Base-by-base conservation (phyloP, 1,140 invertebrate species). In the Panagrolaimus sp. region DNA sequence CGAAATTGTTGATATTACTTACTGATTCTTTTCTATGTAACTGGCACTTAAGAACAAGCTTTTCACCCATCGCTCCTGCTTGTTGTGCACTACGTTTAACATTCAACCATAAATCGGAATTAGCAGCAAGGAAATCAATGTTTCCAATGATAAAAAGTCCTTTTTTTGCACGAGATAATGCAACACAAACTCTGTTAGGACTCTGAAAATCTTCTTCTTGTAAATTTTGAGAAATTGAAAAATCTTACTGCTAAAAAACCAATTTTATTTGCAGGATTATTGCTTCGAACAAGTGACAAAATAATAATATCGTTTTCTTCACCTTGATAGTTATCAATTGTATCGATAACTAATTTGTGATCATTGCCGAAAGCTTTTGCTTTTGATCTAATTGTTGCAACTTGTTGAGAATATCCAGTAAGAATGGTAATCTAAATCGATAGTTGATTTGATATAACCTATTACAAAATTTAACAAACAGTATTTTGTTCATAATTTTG, bases 241-340 rank as follows among this genome's bases (percentile, higher is more conserved):
- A 25, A 73, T 68, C 25, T 46, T 43, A 76, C 75, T 0, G 25
- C 87, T 5, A 92, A 82, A 84, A 92, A 93, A 3, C 91, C 91
- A 77, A 92, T 88, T 42, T 86, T 87, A n/a, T 85, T 85, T 7
- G 88, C 84, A 8, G 81, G 70, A 77, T 90, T 90, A 72, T 84
- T 84, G 80, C 89, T 91, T 68, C 91, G 84, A 0, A 93, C 91
- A 1, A 93, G 83, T 0, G 91, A 92, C 9, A 93, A 78, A 2
- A 93, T 78, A 67, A 93, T 89, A 42, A 93, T 91, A 72, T 91
- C 88, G 45, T 88, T 90, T 38, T 38, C 31, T 38, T 38, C 31
- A 38, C 31, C 31, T 38, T 38, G 31, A 38, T 38, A 38, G 7
- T 38, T 38, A 7, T 38, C 31, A 38, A 38, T 7, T 4, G 2